phyloP scores from a whole-genome alignment of 2,888 invertebrate species.

The Aphodius granarius region DNA sequence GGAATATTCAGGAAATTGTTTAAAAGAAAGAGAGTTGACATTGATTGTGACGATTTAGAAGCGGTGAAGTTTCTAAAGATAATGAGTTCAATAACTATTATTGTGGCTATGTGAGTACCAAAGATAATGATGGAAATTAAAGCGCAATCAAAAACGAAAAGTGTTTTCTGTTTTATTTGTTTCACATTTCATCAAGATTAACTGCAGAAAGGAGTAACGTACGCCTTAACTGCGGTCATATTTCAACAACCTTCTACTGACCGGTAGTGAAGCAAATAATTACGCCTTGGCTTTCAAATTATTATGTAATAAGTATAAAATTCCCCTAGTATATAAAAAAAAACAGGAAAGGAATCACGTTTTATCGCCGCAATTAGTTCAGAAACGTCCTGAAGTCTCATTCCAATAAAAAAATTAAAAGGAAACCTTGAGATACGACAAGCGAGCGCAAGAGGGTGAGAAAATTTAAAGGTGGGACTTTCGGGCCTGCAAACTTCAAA shows the following conservation, averaged over 20 bases:
- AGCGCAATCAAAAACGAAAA: background rate
- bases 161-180: too few species aligned
- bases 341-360: background rate
- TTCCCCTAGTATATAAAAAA: background rate
- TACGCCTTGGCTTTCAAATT: background rate
- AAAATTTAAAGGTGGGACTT: background rate
- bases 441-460: background rate
- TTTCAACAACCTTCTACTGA: background rate
- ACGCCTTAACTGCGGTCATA: background rate
- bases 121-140: background rate
- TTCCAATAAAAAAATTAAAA: background rate
- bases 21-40: background rate
- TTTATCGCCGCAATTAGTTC: background rate
- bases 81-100: background rate
- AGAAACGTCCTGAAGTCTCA: background rate
- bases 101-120: background rate
- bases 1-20: background rate
- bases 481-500: background rate
- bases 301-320: background rate
- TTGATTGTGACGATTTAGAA: background rate
- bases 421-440: background rate
- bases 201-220: too few species aligned
- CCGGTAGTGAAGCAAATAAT: background rate
- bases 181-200: too few species aligned
- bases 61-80: background rate